Evolutionary conservation across 2,797 vertebrate genomes (phyloP).

Genomic region (Sparidentex hasta): DNA sequence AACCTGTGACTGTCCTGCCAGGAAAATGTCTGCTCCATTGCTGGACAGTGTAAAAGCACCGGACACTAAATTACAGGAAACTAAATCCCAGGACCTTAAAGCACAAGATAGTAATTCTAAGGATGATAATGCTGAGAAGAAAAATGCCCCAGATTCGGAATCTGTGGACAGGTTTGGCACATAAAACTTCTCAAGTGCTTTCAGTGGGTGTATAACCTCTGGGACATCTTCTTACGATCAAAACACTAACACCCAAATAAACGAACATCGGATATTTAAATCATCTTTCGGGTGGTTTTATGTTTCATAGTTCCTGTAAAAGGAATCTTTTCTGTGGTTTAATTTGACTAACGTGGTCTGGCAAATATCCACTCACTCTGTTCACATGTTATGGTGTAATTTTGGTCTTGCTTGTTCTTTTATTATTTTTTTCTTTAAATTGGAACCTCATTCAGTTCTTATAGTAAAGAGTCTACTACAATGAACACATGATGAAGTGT

Average conservation of each 20-base stretch:
- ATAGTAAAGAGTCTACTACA: neutral
- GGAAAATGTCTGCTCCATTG: conserved; percentile 76
- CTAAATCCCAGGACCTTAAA: conserved; percentile 64
- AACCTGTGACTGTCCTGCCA: conserved; percentile 79
- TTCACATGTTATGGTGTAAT: conserved; percentile 22
- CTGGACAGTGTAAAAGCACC: conserved; percentile 61
- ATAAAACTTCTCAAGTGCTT: conserved; percentile 38
- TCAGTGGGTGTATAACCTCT: conserved; percentile 46
- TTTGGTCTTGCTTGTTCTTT: neutral
- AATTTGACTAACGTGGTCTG: conserved; percentile 57
- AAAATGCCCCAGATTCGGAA: conserved; percentile 63
- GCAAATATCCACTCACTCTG: conserved; percentile 25
- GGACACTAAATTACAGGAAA: conserved; percentile 60
- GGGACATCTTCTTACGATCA: conserved; percentile 39
- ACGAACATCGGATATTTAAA: conserved; percentile 4
- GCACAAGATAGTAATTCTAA: conserved; percentile 66
- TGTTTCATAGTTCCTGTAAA: conserved; percentile 9
- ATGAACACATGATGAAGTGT: neutral
- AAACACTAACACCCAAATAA: conserved; percentile 64
- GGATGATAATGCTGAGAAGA: conserved; percentile 66
- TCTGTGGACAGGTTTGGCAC: conserved; percentile 81
- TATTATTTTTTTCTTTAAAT: conserved; percentile 5
- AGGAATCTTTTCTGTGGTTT: conserved; percentile 14
- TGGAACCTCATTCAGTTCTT: conserved; percentile 53
- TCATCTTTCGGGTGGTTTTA: conserved; percentile 51